These are phyloP conservation scores for Spodoptera picta DNA, from an alignment of 2,888 invertebrate genomes.

Conservation along the genomic window DNA sequence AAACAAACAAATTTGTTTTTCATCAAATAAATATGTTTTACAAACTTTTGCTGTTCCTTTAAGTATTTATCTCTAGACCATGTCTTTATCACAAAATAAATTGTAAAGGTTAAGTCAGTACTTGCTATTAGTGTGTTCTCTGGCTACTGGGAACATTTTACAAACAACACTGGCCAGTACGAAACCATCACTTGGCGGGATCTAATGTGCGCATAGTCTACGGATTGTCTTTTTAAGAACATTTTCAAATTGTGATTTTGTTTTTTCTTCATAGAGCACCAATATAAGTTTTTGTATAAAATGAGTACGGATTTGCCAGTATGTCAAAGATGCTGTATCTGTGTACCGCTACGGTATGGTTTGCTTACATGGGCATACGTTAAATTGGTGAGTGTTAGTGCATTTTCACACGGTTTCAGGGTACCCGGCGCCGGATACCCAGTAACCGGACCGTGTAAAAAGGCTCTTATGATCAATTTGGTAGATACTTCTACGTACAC, in stretches of 20 bases:
- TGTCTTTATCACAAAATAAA: constrained; percentile 7
- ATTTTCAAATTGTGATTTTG: no score
- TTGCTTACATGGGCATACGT: constrained; percentile 56
- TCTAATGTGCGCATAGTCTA: constrained; percentile 2
- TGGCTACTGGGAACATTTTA: neutral
- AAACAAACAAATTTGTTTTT: no score
- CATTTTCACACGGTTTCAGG: no score
- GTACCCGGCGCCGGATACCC: no score
- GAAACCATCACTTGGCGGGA: neutral
- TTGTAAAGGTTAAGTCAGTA: constrained; percentile 14
- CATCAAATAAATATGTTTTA: neutral
- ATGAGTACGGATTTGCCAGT: constrained; percentile 56
- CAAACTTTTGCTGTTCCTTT: constrained; percentile 2
- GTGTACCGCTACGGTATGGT: constrained; percentile 59
- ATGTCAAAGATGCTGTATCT: constrained; percentile 57
- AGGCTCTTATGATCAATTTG: no score
- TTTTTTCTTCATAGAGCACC: no score
- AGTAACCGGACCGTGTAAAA: no score
- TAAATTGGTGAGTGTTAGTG: constrained; percentile 46
- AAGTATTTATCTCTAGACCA: neutral
- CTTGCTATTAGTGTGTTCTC: neutral
- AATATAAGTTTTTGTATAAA: constrained; percentile 7
- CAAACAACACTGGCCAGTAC: constrained; percentile 19
- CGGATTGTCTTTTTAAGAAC: neutral
- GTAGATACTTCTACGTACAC: no score